Conservation (phyloP, 2,888 invertebrate genomes). For the Drosophila setosimentum region DNA sequence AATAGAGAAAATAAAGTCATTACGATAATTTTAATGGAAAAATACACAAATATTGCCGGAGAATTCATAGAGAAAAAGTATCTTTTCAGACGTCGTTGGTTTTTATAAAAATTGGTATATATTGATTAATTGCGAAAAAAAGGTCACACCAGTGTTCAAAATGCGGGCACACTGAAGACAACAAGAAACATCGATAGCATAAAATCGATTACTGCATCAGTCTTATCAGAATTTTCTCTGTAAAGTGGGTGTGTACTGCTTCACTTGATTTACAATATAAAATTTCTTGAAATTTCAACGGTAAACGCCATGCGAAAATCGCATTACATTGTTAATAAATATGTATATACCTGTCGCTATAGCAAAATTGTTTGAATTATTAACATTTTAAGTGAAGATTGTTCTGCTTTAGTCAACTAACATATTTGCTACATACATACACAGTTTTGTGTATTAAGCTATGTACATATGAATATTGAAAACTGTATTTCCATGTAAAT, state of each 20-base stretch:
- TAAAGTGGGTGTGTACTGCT: conserved; percentile 50
- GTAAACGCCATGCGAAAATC: conserved; percentile 7
- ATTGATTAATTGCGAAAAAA: neutral
- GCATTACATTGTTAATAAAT: neutral
- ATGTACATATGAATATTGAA: neutral
- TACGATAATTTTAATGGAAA: too few relatives aligned
- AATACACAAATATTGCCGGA: neutral
- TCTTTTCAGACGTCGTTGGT: neutral
- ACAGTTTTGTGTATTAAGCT: conserved; percentile 8
- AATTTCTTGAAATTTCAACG: conserved; percentile 33
- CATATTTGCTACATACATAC: conserved; percentile 8
- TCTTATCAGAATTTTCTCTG: conserved; percentile 48
- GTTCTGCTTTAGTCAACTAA: neutral
- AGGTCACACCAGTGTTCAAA: neutral
- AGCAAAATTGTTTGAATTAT: neutral
- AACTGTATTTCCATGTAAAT: neutral
- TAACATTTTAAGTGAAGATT: conserved; percentile 2
- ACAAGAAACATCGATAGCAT: conserved; percentile 15
- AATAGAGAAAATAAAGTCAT: neutral
- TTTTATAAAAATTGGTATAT: neutral
- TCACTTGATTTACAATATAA: conserved; percentile 7
- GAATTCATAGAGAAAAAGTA: neutral
- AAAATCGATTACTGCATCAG: conserved; percentile 23
- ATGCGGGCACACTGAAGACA: conserved; percentile 27
- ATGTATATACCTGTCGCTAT: neutral